Base-by-base conservation (phyloP, 2,888 invertebrate genomes). In the Hoplodrina blanda region DNA sequence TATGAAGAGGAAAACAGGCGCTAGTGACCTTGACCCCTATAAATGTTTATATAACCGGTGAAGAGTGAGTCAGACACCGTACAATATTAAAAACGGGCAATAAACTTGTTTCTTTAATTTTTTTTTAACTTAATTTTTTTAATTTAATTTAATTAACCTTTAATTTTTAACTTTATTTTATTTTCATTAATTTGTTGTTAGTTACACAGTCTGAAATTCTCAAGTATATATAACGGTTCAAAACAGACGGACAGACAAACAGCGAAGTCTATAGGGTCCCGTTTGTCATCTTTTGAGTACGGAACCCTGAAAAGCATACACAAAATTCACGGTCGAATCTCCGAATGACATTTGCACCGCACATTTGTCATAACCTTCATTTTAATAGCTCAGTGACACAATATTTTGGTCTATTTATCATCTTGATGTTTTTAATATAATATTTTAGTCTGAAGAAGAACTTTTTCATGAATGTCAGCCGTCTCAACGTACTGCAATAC, bases 401-500 rank as follows among this genome's bases (percentile, higher is more conserved):
- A 76, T 72, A 52, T 80, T 25, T 63, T 60, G 54, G 53, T 55
- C n/a, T 37, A 30, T 74, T 64, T 62, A 73, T 76, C 69, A 69
- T 64, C n/a, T 59, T 66, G 68, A 73, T 82, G 55, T 60, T 46
- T 46, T 46, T 46, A 46, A 46, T 46, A 46, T 46, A 46, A 46
- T 46, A 17, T 46, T 17, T 46, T 52, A 10, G 25, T 49, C 0
- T n/a, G 20, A 56, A 50, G 52, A 70, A 59, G 70, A 74, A 74
- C 37, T 60, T 57, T 52, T 19, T 61, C 67, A 77, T 74, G 49
- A 84, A 73, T 76, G 76, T 82, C 82, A 69, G 25, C 49, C 59
- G 64, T 68, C 59, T 63, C 13, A 77, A 76, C 66, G 68, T 79
- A 75, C 68, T 73, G 76, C 82, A 79, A 74, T 79, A 69, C 50